phyloP scores from a whole-genome alignment of 2,888 invertebrate species.

The Eupithecia tripunctaria region DNA sequence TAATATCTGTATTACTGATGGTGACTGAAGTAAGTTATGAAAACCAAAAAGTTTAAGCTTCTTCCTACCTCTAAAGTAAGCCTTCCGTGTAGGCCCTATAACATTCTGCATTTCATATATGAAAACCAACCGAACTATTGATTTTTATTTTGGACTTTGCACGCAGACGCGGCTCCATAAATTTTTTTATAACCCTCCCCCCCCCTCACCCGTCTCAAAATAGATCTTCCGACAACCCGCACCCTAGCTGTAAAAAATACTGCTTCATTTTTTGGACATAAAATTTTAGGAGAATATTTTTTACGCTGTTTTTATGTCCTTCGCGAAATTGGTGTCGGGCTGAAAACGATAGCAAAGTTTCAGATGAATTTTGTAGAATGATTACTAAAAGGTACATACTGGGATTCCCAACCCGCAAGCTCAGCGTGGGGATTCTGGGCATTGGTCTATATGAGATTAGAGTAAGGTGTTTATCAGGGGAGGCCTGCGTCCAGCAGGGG shows the following conservation, averaged over 20 bases:
- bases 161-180: slow-evolving; percentile 73
- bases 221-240: slow-evolving; percentile 33
- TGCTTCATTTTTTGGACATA: slow-evolving; percentile 37
- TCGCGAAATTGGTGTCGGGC: slow-evolving; percentile 22
- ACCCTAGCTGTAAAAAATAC: slow-evolving; percentile 38
- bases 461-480: no score
- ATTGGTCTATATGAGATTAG: no score
- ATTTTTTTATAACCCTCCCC: slow-evolving; percentile 64
- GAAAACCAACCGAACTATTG: slow-evolving; percentile 32
- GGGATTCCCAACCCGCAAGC: no score
- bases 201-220: slow-evolving; percentile 47
- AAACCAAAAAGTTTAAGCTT: no score
- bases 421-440: no score
- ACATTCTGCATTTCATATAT: slow-evolving; percentile 20
- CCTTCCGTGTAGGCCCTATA: no score
- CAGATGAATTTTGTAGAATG: neutral
- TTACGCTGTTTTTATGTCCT: slow-evolving; percentile 20
- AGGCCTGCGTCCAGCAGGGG: no score
- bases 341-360: neutral
- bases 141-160: slow-evolving; percentile 46
- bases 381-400: no score
- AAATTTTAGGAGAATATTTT: slow-evolving; percentile 36
- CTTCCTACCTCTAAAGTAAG: no score
- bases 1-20: no score
- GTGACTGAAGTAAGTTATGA: no score